These are phyloP conservation scores for Volucella inflata DNA, from an alignment of 2,888 invertebrate species.

Conservation along the genomic window DNA sequence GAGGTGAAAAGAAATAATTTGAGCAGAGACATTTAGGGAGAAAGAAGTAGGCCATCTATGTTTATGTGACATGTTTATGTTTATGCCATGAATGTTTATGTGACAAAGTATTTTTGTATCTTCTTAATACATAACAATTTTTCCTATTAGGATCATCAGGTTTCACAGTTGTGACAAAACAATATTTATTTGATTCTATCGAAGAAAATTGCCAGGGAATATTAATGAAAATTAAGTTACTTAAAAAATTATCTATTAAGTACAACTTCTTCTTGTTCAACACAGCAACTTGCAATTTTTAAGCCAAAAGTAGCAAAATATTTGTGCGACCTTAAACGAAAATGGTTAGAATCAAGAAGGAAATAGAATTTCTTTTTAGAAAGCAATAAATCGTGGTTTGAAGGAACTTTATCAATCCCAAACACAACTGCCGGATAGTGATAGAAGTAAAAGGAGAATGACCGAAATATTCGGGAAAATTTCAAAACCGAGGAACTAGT, in stretches of 20 bases:
- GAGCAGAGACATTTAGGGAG: too few relatives aligned
- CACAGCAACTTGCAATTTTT: constrained; percentile 5
- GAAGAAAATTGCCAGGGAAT: too few relatives aligned
- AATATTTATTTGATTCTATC: too few relatives aligned
- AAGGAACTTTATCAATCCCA: background rate
- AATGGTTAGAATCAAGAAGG: constrained; percentile 4
- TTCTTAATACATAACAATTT: constrained; percentile 15
- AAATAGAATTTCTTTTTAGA: constrained; percentile 3
- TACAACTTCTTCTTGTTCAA: constrained; percentile 4
- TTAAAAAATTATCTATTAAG: background rate
- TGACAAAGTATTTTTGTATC: background rate
- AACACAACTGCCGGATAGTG: too few relatives aligned
- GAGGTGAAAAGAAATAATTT: too few relatives aligned
- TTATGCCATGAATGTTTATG: constrained; percentile 4
- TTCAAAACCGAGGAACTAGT: background rate
- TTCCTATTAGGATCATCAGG: too few relatives aligned
- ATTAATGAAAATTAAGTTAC: too few relatives aligned
- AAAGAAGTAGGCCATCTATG: too few relatives aligned
- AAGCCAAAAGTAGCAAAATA: constrained; percentile 6
- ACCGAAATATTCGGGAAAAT: background rate
- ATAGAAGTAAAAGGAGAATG: too few relatives aligned
- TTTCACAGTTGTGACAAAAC: too few relatives aligned
- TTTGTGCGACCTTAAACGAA: background rate
- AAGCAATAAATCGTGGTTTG: background rate
- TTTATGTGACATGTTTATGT: too few relatives aligned